A percentile compares a stretch with the other conserved stretches of the same genome.
Conservation (phyloP, 2,888 invertebrate species). For the Venusia cambrica region DNA sequence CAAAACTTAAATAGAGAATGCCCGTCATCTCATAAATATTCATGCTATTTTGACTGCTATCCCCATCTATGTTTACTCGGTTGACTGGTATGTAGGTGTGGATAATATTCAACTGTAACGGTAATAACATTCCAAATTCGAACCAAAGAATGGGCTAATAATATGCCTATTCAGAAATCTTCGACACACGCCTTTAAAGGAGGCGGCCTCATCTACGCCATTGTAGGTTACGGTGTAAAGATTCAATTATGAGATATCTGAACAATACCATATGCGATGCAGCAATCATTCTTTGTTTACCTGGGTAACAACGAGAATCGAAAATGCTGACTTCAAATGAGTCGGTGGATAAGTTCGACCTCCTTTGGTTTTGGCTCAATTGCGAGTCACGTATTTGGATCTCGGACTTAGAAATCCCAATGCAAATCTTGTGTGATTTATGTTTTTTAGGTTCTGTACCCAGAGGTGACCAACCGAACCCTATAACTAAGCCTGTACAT, state of each 20-base stretch:
- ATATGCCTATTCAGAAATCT: constrained; percentile 22
- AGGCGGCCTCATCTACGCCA: constrained; percentile 39
- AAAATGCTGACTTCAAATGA: constrained; percentile 45
- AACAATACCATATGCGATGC: constrained; percentile 64
- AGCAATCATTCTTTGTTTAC: constrained; percentile 65
- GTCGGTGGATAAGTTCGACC: constrained; percentile 13
- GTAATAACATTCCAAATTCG: constrained; percentile 27
- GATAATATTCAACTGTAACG: constrained; percentile 29
- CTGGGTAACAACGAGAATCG: constrained; percentile 49
- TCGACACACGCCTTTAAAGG: constrained; percentile 28
- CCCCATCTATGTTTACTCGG: constrained; percentile 42
- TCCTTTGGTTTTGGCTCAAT: constrained; percentile 15
- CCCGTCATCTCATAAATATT: constrained; percentile 43
- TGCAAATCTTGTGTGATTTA: constrained; percentile 3
- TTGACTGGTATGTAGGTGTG: constrained; percentile 29
- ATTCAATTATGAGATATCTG: constrained; percentile 70
- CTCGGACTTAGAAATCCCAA: constrained; percentile 12
- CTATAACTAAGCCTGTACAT: too few relatives aligned
- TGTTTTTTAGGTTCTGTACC: neutral
- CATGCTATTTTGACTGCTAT: constrained; percentile 45
- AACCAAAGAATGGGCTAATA: constrained; percentile 20
- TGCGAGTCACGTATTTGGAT: constrained; percentile 20
- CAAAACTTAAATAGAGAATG: constrained; percentile 8
- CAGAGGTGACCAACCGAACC: too few relatives aligned
- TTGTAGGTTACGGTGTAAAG: constrained; percentile 59